These are phyloP conservation scores for Mastomys coucha DNA, from an alignment of 2,113 vertebrate genomes.

Conservation along the genomic window DNA sequence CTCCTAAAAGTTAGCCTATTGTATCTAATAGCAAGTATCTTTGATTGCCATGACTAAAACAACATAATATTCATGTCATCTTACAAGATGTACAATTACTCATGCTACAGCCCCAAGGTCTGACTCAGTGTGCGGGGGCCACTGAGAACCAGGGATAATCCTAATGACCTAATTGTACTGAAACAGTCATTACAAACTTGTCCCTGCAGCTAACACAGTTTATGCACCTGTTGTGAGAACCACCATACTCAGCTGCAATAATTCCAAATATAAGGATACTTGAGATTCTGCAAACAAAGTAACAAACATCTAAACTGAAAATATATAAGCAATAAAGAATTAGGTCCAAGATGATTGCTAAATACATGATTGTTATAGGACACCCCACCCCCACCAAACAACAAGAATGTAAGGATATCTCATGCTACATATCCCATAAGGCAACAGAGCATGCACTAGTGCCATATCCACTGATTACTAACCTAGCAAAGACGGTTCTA, in stretches of 20 bases:
- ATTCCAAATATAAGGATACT: background rate
- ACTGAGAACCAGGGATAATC: slow-evolving; percentile 85
- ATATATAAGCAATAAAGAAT: background rate
- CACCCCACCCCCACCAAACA: background rate
- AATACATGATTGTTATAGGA: background rate
- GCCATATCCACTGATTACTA: background rate
- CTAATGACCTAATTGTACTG: slow-evolving; percentile 50
- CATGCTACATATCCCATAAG: no score
- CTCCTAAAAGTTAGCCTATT: slow-evolving; percentile 83
- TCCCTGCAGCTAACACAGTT: slow-evolving; percentile 10
- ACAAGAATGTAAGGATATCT: background rate
- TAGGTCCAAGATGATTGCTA: background rate
- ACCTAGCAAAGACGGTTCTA: background rate
- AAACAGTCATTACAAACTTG: background rate
- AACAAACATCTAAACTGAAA: slow-evolving; percentile 30
- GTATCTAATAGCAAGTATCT: slow-evolving; percentile 84
- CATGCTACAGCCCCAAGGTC: slow-evolving; percentile 85
- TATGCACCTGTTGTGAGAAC: background rate
- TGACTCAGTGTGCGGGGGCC: slow-evolving; percentile 81
- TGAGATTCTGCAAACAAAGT: background rate
- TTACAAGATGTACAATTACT: slow-evolving; percentile 86
- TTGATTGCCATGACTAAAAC: slow-evolving; percentile 86
- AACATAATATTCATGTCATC: slow-evolving; percentile 83
- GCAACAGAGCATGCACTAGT: background rate
- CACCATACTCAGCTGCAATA: background rate